Evolutionary conservation across 2,113 vertebrate species (phyloP).

Genomic region (Cnemophilus loriae): DNA sequence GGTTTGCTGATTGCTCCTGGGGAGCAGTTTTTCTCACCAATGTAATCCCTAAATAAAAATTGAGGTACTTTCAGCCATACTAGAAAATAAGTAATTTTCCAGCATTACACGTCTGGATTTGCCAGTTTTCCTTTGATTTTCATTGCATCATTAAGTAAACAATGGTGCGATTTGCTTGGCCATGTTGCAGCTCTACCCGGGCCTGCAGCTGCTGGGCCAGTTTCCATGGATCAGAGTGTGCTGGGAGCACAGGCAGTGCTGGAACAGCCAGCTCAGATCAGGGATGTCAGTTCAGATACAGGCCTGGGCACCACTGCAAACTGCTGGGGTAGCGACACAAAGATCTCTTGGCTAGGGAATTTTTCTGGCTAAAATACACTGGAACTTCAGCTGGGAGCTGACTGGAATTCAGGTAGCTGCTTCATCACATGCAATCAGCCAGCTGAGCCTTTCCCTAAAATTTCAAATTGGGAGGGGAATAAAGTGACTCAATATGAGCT

Average conservation of each 20-base stretch:
- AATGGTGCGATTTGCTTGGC: background rate
- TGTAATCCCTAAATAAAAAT: background rate
- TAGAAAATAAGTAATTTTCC: background rate
- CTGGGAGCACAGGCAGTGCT: background rate
- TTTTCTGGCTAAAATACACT: background rate
- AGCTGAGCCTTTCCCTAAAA: background rate
- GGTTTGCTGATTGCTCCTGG: background rate
- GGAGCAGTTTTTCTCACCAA: background rate
- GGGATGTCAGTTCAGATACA: too few relatives aligned
- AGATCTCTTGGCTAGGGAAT: background rate
- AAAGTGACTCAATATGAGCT: background rate
- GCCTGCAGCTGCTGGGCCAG: background rate
- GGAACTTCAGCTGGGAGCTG: background rate
- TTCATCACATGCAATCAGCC: background rate
- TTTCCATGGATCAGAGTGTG: fast-evolving
- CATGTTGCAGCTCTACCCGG: background rate
- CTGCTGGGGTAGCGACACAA: background rate
- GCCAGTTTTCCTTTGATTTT: background rate
- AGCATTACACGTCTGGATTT: background rate
- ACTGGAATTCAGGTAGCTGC: background rate
- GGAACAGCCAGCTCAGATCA: background rate
- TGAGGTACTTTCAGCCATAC: background rate
- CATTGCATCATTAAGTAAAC: background rate
- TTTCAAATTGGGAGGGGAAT: background rate
- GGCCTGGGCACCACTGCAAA: background rate